Evolutionary conservation across 2,888 invertebrate species (phyloP).

Genomic region (Drosophila algonquin): DNA sequence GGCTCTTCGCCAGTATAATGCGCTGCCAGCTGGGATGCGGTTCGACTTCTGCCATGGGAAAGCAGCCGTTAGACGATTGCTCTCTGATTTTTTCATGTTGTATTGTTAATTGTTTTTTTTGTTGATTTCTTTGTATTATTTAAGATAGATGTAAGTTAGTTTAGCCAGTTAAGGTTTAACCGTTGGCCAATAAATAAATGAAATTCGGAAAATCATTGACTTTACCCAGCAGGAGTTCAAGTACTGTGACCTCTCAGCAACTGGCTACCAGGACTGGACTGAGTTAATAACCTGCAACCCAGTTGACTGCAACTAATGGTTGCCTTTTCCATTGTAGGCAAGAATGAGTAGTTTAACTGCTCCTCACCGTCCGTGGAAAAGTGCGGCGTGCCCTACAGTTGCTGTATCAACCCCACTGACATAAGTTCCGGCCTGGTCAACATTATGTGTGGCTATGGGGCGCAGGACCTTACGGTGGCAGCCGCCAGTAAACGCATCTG

Average conservation of each 20-base stretch:
- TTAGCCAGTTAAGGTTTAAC: too few species aligned
- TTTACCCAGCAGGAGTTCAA: slow-evolving; percentile 93
- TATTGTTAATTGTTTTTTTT: too few species aligned
- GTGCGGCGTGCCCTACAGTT: slow-evolving; percentile 98
- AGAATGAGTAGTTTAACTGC: slow-evolving; percentile 98
- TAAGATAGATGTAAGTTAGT: too few species aligned
- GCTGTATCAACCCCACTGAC: slow-evolving; percentile 95
- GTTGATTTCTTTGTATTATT: too few species aligned
- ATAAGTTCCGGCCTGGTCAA: slow-evolving; percentile 94
- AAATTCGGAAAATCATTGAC: too few species aligned
- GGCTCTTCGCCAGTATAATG: too few species aligned
- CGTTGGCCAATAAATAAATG: too few species aligned
- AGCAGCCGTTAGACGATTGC: too few species aligned
- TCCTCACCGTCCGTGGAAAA: slow-evolving; percentile 94
- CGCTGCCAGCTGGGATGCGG: too few species aligned
- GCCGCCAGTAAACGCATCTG: slow-evolving; percentile 95
- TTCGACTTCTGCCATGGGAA: too few species aligned
- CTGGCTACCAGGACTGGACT: slow-evolving; percentile 97
- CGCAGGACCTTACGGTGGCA: slow-evolving; percentile 92
- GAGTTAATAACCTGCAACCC: slow-evolving; percentile 41
- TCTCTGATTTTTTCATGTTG: too few species aligned
- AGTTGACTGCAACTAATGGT: not conserved
- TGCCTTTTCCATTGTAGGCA: slow-evolving; percentile 79
- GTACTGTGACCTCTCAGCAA: slow-evolving; percentile 96
- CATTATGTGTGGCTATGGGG: slow-evolving; percentile 96